Percentiles rank a stretch among this genome's conserved stretches.
These are phyloP conservation scores for Onthophagus sagittarius DNA, from an alignment of 2,888 invertebrate genomes.

Conservation along the genomic window DNA sequence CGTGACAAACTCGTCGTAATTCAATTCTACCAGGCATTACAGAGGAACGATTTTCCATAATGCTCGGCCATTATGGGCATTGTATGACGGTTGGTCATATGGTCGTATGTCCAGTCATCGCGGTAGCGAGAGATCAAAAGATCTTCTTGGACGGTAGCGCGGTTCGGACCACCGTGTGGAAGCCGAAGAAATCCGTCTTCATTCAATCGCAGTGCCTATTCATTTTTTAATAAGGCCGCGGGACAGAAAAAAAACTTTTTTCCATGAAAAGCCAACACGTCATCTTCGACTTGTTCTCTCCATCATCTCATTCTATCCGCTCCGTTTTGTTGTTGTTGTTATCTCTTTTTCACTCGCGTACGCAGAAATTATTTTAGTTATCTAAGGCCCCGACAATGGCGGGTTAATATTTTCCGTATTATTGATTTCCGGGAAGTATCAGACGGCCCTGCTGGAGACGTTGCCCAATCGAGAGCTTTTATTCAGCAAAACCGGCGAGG, in stretches of 20 bases:
- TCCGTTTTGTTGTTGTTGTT: slow-evolving; percentile 13
- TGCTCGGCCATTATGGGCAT: slow-evolving; percentile 28
- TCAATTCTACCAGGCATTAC: slow-evolving; percentile 30
- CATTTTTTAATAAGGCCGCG: slow-evolving; percentile 25
- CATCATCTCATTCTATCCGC: no score
- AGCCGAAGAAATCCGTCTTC: slow-evolving; percentile 24
- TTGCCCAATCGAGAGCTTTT: not conserved
- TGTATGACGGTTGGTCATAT: slow-evolving; percentile 21
- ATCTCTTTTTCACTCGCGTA: slow-evolving; percentile 18
- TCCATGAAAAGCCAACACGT: not conserved
- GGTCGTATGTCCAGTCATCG: slow-evolving; percentile 31
- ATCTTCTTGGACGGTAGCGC: slow-evolving; percentile 24
- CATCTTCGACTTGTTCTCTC: not conserved
- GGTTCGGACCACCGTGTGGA: slow-evolving; percentile 21
- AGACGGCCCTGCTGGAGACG: not conserved
- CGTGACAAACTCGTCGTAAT: slow-evolving; percentile 18
- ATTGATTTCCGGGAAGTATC: slow-evolving; percentile 10
- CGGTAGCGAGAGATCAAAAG: slow-evolving; percentile 33
- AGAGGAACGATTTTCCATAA: slow-evolving; percentile 32
- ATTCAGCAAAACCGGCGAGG: not conserved
- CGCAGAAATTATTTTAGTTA: slow-evolving; percentile 22
- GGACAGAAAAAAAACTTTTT: slow-evolving; percentile 20
- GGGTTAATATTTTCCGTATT: not conserved
- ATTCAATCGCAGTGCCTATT: slow-evolving; percentile 23
- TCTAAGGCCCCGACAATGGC: not conserved